phyloP scores from a whole-genome alignment of 2,113 vertebrate species.

The Trichomycterus rosablanca region DNA sequence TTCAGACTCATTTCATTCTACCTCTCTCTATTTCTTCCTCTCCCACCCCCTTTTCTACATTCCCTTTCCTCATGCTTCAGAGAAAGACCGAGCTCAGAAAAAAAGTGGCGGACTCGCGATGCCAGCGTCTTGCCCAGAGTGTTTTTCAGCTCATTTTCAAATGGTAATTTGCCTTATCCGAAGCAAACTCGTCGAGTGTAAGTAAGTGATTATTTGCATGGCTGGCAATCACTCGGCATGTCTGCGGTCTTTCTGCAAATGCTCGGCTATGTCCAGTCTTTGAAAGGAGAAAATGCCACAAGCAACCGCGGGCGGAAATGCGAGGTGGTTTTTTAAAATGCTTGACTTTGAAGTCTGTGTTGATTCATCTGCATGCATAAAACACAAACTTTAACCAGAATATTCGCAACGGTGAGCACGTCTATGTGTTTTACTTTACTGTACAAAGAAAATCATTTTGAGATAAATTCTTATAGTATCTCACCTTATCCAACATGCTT shows the following conservation, averaged over 20 bases:
- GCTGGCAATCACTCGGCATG: constrained; percentile 88
- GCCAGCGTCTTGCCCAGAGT: constrained; percentile 84
- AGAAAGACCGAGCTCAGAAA: constrained; percentile 7
- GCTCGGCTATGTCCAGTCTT: constrained; percentile 86
- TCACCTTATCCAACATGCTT: no score
- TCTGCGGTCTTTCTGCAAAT: constrained; percentile 85
- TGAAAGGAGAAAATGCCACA: constrained; percentile 67
- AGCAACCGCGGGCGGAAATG: constrained; percentile 71
- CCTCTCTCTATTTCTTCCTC: constrained; percentile 9
- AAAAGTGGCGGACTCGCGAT: constrained; percentile 63
- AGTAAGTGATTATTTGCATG: constrained; percentile 99
- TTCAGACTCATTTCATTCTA: constrained; percentile 26
- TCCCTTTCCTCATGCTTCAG: constrained; percentile 31
- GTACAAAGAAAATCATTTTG: no score
- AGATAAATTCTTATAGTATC: no score
- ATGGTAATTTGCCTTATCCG: constrained; percentile 96
- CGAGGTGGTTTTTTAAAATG: constrained; percentile 54
- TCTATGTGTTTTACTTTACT: no score
- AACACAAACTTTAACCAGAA: constrained; percentile 51
- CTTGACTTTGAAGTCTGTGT: constrained; percentile 72
- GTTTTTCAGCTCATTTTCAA: constrained; percentile 95
- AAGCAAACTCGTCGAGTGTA: constrained; percentile 88
- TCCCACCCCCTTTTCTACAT: neutral
- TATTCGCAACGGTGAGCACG: no score
- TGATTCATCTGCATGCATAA: constrained; percentile 65